Evolutionary conservation across 37 sponge, comb jelly and placozoan species (phyloP).

Genomic region (Cliona cf. orientalis): DNA sequence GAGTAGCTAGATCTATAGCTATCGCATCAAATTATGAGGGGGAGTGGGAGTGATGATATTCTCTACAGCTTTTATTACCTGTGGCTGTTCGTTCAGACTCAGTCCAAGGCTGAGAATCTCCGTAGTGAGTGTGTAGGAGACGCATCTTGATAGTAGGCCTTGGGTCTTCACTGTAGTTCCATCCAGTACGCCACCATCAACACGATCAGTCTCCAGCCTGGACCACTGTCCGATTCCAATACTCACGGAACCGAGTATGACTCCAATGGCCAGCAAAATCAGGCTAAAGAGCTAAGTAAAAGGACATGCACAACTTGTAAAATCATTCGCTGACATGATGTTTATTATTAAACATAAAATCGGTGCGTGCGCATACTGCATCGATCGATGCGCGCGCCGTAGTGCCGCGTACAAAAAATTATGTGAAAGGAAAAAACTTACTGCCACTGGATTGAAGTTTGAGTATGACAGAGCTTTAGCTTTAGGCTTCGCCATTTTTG

Average conservation of each 20-base stretch:
- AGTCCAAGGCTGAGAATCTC: conserved; percentile 24
- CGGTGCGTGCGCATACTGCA: too few relatives aligned
- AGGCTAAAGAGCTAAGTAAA: conserved; percentile 41
- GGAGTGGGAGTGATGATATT: background rate
- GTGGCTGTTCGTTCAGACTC: conserved; percentile 15
- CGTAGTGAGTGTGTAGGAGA: conserved; percentile 23
- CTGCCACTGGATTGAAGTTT: conserved; percentile 60
- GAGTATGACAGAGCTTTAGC: conserved; percentile 34
- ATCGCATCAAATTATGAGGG: background rate
- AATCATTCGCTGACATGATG: background rate
- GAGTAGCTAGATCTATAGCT: background rate
- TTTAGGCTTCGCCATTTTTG: conserved; percentile 6
- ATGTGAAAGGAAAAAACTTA: conserved; percentile 16
- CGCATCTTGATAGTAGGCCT: conserved; percentile 41
- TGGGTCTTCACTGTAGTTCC: conserved; percentile 37
- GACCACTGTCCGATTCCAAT: conserved; percentile 57
- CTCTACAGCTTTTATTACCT: background rate
- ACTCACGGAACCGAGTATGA: conserved; percentile 50
- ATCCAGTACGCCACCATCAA: background rate
- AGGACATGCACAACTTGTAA: background rate
- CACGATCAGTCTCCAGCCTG: conserved; percentile 36
- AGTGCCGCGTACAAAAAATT: background rate
- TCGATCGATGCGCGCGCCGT: background rate
- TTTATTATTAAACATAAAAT: background rate
- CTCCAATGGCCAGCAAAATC: conserved; percentile 37